Base-by-base conservation (phyloP, 2,113 vertebrate species). In the Rana temporaria region DNA sequence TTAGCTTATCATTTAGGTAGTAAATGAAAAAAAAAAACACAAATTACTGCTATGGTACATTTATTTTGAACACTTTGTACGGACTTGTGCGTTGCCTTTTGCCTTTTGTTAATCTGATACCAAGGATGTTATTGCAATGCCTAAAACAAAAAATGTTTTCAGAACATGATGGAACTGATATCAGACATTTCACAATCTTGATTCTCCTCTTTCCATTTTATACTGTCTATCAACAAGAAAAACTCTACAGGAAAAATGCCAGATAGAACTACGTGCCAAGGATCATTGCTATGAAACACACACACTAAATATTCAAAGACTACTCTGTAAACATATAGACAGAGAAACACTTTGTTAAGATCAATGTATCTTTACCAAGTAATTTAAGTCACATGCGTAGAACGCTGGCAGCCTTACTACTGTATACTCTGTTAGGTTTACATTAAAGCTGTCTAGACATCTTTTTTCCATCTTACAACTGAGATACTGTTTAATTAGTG, bases 101-200 rank as follows among this genome's bases (percentile, higher is more conserved):
- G 4, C 53, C 52, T 71, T 48, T 71, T 71, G 48, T 55, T 71
- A 71, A 17, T 11, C 15, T 71, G 68, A 15, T 71, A 71, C 48
- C 15, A 71, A 26, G 22, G 22, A 71, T 20, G 22, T 24, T 16
- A 55, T 17, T 42, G 48, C 20, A 24, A 55, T 53, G 15, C 14
- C 22, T 26, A 71, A 18, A 71, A 26, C 48, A 14, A 24, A 62
- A 62, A 5, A 55, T 48, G 48, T 20, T 17, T 53, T 53, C 7
- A 26, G 42, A 26, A 55, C 68, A 55, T 16, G 20, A 71, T 55
- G 48, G 48, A 53, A 71, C 9, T 3, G 42, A 71, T 71, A 71
- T 12, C 20, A 53, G 14, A 71, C 24, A 55, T 71, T 71, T 53
- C 48, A 71, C 68, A 71, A 55, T 71, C 14, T 15, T 22, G 7